These are phyloP conservation scores for Sinocyclocheilus anophthalmus DNA, from an alignment of 2,113 vertebrate species.

Conservation along the genomic window DNA sequence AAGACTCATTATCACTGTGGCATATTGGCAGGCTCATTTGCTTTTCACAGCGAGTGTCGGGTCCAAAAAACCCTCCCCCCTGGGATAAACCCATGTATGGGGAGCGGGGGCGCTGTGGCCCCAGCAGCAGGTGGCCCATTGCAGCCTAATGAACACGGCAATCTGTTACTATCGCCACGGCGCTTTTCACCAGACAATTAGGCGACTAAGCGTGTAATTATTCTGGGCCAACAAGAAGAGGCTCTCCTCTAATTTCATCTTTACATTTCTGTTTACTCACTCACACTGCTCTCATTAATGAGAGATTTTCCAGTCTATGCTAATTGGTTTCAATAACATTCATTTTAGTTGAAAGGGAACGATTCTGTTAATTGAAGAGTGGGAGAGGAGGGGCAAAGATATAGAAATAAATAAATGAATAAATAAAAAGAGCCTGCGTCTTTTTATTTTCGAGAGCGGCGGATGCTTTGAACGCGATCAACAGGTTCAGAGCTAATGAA, in stretches of 20 bases:
- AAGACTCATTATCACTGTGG: constrained; percentile 85
- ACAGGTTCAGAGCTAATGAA: constrained; percentile 98
- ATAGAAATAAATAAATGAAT: constrained; percentile 33
- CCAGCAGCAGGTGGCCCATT: constrained; percentile 99
- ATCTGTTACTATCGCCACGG: constrained; percentile 95
- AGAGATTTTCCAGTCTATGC: constrained; percentile 99
- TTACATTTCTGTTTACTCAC: constrained; percentile 99
- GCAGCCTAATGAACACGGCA: constrained; percentile 99
- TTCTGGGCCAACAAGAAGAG: constrained; percentile 99
- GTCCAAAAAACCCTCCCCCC: constrained; percentile 89
- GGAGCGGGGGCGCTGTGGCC: constrained; percentile 87
- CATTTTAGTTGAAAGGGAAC: constrained; percentile 99
- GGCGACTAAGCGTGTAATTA: constrained; percentile 99
- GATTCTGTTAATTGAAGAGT: constrained; percentile 99
- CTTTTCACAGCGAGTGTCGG: constrained; percentile 88
- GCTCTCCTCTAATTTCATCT: constrained; percentile 99
- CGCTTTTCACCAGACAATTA: constrained; percentile 99
- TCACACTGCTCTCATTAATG: constrained; percentile 99
- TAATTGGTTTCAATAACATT: constrained; percentile 99
- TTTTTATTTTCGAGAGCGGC: constrained; percentile 97
- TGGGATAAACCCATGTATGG: constrained; percentile 91
- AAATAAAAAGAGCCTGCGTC: constrained; percentile 64
- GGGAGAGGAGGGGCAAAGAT: constrained; percentile 62
- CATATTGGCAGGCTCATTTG: constrained; percentile 99
- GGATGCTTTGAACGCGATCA: constrained; percentile 91